Evolutionary conservation across 1,140 invertebrate genomes (phyloP), one percentile per base, ranked within the genome.

Genomic region (Drosophila biarmipes): DNA sequence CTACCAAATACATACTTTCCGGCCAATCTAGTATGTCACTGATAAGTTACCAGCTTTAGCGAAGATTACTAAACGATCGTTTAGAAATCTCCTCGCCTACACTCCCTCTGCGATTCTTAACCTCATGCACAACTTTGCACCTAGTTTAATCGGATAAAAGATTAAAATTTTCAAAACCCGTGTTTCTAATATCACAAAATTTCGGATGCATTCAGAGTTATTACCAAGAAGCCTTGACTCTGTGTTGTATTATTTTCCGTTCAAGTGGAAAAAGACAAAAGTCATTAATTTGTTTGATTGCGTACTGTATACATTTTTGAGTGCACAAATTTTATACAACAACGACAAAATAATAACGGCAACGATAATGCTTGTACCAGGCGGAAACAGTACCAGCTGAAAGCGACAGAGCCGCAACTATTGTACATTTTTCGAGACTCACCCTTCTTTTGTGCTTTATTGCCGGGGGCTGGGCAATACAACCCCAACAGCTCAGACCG

Each of bases 191-290:
- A 19, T 1, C 24, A 12, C 21, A 8, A 19, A 21, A 19, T 43
- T 42, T 11, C 42, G 21, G 11, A 21, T 11, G 2, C 10, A 43
- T 4, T 43, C 10, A 19, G 40, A 1, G 4, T 42, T 11, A 43
- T 6, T 21, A 12, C 10, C 19, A 21, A 43, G 8, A 5, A 6
- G 62, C 48, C 27, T 52, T 51, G 37, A 51, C 42, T 56, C 56
- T 56, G 21, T 49, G 53, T 42, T 62, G 19, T 56, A 31, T 72
- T 57, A 43, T 58, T 64, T 74, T 40, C 31, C 64, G 81, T 52
- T 78, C 54, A 56, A 81, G 74, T 87, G 74, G 53, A 86, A 87
- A 78, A 81, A 35, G 42, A 86, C 82, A 86, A 87, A 86, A 78
- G 81, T 57, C 63, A 49, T 63, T 86, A 75, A 81, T 86, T 86